Conservation (phyloP, 2,888 invertebrate species). For the Cheilosia scutellata region DNA sequence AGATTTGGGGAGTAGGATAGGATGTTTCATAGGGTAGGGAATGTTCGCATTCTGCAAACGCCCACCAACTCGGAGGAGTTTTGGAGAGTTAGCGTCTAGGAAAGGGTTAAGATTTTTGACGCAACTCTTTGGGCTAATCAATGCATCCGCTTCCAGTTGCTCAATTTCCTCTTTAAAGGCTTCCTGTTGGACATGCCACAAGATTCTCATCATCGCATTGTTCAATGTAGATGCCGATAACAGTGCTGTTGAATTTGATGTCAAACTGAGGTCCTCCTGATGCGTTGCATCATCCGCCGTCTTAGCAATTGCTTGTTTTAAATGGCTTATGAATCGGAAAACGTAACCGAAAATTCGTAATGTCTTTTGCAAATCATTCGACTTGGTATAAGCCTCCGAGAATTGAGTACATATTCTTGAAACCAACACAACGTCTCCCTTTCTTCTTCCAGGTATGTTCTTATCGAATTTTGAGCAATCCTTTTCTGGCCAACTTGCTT, state of each 20-base stretch:
- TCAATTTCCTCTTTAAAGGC: background rate
- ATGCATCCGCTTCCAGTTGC: background rate
- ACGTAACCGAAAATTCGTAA: background rate
- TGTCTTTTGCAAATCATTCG: background rate
- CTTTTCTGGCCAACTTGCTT: background rate
- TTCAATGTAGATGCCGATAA: background rate
- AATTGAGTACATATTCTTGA: background rate
- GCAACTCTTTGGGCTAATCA: constrained; percentile 1
- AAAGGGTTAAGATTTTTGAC: constrained; percentile 22
- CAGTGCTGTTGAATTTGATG: background rate
- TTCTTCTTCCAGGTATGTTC: background rate
- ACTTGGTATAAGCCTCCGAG: background rate
- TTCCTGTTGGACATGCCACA: background rate
- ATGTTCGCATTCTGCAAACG: constrained; percentile 45
- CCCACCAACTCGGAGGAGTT: background rate
- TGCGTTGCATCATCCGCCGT: background rate
- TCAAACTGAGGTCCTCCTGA: background rate
- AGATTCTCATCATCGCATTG: background rate
- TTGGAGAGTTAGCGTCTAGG: constrained; percentile 15
- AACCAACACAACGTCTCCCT: background rate
- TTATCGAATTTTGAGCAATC: background rate
- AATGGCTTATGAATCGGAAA: background rate
- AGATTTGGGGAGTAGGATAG: constrained; percentile 74
- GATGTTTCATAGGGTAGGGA: constrained; percentile 67
- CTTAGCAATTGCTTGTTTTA: background rate